Percentiles rank a stretch among this genome's conserved stretches.
Evolutionary conservation across 2,888 invertebrate genomes (phyloP).

Genomic region (Synanthedon tipuliformis): DNA sequence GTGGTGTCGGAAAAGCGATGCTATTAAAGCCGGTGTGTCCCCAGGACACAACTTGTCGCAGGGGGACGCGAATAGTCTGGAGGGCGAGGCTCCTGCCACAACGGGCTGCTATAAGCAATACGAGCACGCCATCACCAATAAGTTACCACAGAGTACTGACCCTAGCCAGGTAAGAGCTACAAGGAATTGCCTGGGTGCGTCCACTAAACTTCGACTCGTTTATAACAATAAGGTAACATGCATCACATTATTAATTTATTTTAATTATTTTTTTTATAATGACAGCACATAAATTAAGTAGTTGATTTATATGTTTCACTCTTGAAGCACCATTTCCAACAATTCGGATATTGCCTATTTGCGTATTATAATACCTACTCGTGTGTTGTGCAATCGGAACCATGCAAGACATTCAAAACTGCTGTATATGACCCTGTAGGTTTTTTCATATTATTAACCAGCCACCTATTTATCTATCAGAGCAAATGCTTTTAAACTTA

Average conservation of each 20-base stretch:
- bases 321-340: too few species aligned
- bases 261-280: too few species aligned
- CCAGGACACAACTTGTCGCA: constrained; percentile 93
- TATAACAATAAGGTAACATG: constrained; percentile 1
- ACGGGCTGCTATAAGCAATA: constrained; percentile 84
- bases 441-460: too few species aligned
- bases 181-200: constrained; percentile 27
- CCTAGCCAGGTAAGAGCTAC: constrained; percentile 44
- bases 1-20: not conserved
- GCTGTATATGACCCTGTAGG: too few species aligned
- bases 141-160: constrained; percentile 45
- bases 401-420: too few species aligned
- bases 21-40: constrained; percentile 31
- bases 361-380: too few species aligned
- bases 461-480: too few species aligned
- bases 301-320: too few species aligned
- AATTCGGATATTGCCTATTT: too few species aligned
- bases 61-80: constrained; percentile 87
- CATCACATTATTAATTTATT: constrained; percentile 1
- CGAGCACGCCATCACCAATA: constrained; percentile 73
- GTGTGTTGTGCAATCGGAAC: too few species aligned
- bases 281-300: too few species aligned
- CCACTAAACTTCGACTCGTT: constrained; percentile 7
- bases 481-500: too few species aligned
- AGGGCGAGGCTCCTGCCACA: constrained; percentile 80